These are phyloP conservation scores for Carassius gibelio DNA, from an alignment of 2,113 vertebrate species.

Conservation along the genomic window DNA sequence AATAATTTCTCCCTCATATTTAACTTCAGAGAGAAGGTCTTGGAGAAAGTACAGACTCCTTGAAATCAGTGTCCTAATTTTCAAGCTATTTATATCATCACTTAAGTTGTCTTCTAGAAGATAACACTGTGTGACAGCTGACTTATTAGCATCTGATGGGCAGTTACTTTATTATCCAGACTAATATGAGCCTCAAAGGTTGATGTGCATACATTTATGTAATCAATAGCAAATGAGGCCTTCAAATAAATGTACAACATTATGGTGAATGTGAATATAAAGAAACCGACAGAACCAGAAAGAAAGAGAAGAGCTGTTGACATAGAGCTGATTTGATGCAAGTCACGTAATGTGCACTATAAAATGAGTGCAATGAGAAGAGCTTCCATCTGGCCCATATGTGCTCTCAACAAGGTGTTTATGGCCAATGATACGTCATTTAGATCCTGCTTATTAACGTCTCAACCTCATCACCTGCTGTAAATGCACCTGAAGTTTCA, in stretches of 20 bases:
- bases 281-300: background rate
- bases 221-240: background rate
- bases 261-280: background rate
- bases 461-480: background rate
- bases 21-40: background rate
- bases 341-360: conserved; percentile 15
- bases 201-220: background rate
- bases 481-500: background rate
- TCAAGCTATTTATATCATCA: conserved; percentile 2
- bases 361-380: conserved; percentile 33
- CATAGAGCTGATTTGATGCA: conserved; percentile 13
- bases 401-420: conserved; percentile 41
- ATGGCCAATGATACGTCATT: conserved; percentile 48
- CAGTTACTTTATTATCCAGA: background rate
- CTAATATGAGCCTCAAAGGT: background rate
- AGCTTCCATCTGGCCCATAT: conserved; percentile 51
- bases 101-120: background rate
- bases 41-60: background rate
- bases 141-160: background rate
- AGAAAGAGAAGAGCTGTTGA: background rate
- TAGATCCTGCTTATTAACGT: conserved; percentile 35
- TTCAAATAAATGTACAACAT: background rate
- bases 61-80: background rate
- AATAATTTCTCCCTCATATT: background rate
- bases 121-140: background rate